phyloP scores from a whole-genome alignment of 2,113 vertebrate species.

The Sebastes schlegelii region DNA sequence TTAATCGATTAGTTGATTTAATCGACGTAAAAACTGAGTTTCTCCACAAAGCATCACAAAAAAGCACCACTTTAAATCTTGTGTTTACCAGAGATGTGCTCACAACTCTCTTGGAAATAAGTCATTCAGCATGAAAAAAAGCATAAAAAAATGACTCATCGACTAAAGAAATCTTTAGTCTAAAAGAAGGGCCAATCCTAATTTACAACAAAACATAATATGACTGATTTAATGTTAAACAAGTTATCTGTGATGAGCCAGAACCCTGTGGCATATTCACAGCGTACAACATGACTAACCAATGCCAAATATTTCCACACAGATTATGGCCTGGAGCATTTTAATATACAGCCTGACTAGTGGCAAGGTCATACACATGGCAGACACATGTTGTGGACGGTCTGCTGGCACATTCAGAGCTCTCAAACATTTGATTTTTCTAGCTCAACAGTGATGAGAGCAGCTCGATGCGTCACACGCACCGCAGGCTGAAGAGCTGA shows the following conservation, averaged over 20 bases:
- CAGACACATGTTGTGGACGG: slow-evolving; percentile 16
- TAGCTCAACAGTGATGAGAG: slow-evolving; percentile 19
- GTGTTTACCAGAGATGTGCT: no score
- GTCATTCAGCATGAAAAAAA: no score
- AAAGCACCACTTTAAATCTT: no score
- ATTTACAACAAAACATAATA: not conserved
- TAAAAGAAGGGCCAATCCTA: no score
- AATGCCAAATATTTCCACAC: not conserved
- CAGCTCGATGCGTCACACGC: slow-evolving; percentile 21
- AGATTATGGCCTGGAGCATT: not conserved
- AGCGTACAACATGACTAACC: not conserved
- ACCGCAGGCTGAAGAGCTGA: slow-evolving; percentile 18
- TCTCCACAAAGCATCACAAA: no score
- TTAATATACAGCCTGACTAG: not conserved
- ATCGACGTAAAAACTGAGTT: no score
- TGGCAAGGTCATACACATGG: not conserved
- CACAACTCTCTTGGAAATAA: no score
- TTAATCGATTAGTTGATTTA: no score
- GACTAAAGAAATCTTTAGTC: no score
- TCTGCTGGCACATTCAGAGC: slow-evolving; percentile 11
- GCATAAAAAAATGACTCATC: no score
- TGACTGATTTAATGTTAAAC: not conserved
- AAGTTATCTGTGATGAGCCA: not conserved
- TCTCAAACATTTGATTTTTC: slow-evolving; percentile 2
- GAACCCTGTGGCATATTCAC: not conserved